These are phyloP conservation scores for Leucania comma DNA, from an alignment of 2,888 invertebrate species.

Conservation along the genomic window DNA sequence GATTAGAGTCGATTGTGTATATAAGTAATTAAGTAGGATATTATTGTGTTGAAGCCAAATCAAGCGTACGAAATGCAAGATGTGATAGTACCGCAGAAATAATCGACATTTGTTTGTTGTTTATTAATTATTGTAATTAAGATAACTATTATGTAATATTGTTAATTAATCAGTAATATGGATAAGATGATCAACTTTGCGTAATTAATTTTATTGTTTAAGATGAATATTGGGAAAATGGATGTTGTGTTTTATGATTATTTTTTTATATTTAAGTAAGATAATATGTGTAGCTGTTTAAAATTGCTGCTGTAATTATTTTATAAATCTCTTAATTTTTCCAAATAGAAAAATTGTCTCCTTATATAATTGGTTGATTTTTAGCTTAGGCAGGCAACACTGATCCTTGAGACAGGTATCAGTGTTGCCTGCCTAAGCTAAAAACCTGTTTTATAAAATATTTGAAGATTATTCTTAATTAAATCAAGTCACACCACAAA, in stretches of 20 bases:
- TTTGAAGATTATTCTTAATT: slow-evolving; percentile 9
- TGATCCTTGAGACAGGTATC: not conserved
- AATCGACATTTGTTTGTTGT: slow-evolving; percentile 13
- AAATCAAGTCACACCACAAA: slow-evolving; percentile 17
- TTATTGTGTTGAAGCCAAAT: slow-evolving; percentile 45
- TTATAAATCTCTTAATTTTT: too few species aligned
- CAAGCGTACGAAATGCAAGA: slow-evolving; percentile 18
- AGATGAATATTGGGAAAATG: not conserved
- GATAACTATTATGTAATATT: slow-evolving; percentile 9
- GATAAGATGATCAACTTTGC: not conserved
- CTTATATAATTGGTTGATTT: not conserved
- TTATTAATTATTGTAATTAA: slow-evolving; percentile 11
- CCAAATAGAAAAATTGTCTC: too few species aligned
- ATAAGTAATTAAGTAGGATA: slow-evolving; percentile 22
- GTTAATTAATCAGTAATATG: slow-evolving; percentile 4
- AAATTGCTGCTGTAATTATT: too few species aligned
- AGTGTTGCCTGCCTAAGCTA: too few species aligned
- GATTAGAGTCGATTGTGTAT: slow-evolving; percentile 37
- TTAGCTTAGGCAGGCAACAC: too few species aligned
- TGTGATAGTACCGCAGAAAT: slow-evolving; percentile 21
- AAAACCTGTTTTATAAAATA: not conserved
- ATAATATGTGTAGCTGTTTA: not conserved
- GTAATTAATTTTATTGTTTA: not conserved
- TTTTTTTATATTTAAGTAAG: too few species aligned
- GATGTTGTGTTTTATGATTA: not conserved